Evolutionary conservation across 2,888 invertebrate genomes (phyloP).

Genomic region (Hydroisotoma schaefferi): DNA sequence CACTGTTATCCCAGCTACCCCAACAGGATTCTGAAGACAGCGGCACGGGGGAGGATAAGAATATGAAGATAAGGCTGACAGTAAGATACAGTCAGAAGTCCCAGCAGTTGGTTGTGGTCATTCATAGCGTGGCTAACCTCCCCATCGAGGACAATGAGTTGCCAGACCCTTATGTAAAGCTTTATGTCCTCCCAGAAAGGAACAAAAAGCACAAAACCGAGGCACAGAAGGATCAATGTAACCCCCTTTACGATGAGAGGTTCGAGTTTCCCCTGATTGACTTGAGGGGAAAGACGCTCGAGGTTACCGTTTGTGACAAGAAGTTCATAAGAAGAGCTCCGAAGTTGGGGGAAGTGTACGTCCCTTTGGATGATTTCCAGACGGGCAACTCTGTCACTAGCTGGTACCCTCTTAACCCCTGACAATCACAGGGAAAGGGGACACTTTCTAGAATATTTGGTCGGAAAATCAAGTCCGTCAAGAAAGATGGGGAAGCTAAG

Average conservation of each 20-base stretch:
- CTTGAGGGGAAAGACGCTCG: slow-evolving; percentile 45
- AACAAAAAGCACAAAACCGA: slow-evolving; percentile 82
- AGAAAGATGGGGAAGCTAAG: no score
- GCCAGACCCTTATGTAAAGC: slow-evolving; percentile 85
- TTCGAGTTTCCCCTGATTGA: slow-evolving; percentile 48
- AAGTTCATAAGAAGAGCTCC: slow-evolving; percentile 47
- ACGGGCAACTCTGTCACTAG: slow-evolving; percentile 46
- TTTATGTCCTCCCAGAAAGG: slow-evolving; percentile 79
- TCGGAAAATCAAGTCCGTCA: no score
- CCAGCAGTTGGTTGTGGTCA: slow-evolving; percentile 75
- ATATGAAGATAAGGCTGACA: slow-evolving; percentile 44
- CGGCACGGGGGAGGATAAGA: slow-evolving; percentile 22
- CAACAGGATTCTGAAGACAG: background rate
- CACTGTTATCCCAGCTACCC: slow-evolving; percentile 21
- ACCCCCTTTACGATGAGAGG: slow-evolving; percentile 45
- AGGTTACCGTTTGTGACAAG: slow-evolving; percentile 48
- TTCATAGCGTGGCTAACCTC: slow-evolving; percentile 86
- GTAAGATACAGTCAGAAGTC: slow-evolving; percentile 53
- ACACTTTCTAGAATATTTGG: no score
- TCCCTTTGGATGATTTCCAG: slow-evolving; percentile 47
- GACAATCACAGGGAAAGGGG: no score
- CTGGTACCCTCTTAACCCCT: slow-evolving; percentile 42
- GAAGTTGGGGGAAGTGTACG: slow-evolving; percentile 38
- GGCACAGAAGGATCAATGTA: slow-evolving; percentile 51
- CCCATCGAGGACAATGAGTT: slow-evolving; percentile 75